Evolutionary conservation across 2,888 invertebrate genomes (phyloP).

Genomic region (Nipponacmea schrenckii): DNA sequence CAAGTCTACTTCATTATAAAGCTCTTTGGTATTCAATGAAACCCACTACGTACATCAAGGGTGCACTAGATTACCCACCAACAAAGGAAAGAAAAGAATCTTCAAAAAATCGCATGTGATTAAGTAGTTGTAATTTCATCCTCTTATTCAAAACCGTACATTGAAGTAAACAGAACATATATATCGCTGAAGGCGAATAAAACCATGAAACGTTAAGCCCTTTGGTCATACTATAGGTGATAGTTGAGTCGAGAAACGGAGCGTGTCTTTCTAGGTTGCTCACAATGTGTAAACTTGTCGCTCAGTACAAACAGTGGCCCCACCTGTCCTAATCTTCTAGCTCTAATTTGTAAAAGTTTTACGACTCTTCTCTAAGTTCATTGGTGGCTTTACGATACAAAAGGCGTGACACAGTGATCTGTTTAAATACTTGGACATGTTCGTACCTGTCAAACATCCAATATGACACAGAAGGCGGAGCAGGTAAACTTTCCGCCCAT

Average conservation of each 20-base stretch:
- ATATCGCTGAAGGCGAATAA: slow-evolving; percentile 4
- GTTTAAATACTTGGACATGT: too few relatives aligned
- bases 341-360: too few relatives aligned
- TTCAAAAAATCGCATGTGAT: not conserved
- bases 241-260: not conserved
- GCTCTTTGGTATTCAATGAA: too few relatives aligned
- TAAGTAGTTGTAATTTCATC: slow-evolving; percentile 7
- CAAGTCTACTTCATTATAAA: too few relatives aligned
- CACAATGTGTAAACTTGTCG: not conserved
- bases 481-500: too few relatives aligned
- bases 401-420: too few relatives aligned
- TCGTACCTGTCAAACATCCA: too few relatives aligned
- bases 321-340: not conserved
- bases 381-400: too few relatives aligned
- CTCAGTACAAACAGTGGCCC: not conserved
- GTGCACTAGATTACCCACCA: slow-evolving; percentile 2
- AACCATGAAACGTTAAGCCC: slow-evolving; percentile 1
- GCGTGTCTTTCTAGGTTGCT: slow-evolving; percentile 2
- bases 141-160: not conserved
- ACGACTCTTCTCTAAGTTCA: too few relatives aligned
- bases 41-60: not conserved
- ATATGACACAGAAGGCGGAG: too few relatives aligned
- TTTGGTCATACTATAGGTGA: not conserved
- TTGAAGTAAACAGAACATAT: slow-evolving; percentile 7
- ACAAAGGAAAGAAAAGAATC: not conserved